Evolutionary conservation across 92 coral and sea anemone genomes (phyloP).

Genomic region (Siderastrea siderea): DNA sequence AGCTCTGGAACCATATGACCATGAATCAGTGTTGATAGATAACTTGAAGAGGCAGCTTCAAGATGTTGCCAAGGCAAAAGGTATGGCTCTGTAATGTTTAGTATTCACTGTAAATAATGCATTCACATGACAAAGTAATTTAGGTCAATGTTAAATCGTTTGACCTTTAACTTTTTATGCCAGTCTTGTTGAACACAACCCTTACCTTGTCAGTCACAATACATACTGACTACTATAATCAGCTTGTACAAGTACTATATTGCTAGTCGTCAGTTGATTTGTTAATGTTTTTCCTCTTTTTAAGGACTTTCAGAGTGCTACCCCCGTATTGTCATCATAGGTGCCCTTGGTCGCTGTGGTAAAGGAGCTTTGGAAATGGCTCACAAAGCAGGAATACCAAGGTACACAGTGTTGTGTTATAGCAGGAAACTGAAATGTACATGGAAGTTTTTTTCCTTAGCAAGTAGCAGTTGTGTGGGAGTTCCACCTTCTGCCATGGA

Average conservation of each 20-base stretch:
- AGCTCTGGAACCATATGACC: slow-evolving; percentile 60
- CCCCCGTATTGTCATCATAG: slow-evolving; percentile 86
- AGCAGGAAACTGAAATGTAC: slow-evolving; percentile 3
- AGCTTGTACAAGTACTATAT: not conserved
- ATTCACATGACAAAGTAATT: too few relatives aligned
- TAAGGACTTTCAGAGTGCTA: slow-evolving; percentile 62
- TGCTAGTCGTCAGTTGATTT: not conserved
- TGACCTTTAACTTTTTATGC: too few relatives aligned
- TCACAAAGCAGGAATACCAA: slow-evolving; percentile 80
- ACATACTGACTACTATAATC: not conserved
- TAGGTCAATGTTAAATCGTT: too few relatives aligned
- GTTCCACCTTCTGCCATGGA: too few relatives aligned
- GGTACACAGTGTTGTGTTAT: slow-evolving; percentile 78
- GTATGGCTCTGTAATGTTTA: slow-evolving; percentile 10
- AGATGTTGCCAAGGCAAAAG: slow-evolving; percentile 68
- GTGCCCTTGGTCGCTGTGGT: slow-evolving; percentile 95
- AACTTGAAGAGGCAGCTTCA: slow-evolving; percentile 57
- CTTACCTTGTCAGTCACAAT: too few relatives aligned
- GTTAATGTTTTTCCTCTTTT: not conserved
- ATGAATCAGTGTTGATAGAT: slow-evolving; percentile 53
- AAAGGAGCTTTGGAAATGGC: slow-evolving; percentile 83
- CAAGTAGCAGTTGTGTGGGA: too few relatives aligned
- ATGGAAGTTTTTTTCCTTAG: too few relatives aligned
- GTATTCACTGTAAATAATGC: not conserved
- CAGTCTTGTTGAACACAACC: too few relatives aligned